Evolutionary conservation across 2,797 vertebrate species (phyloP), one percentile per base, ranked within the genome.

Genomic region (Channa striata): DNA sequence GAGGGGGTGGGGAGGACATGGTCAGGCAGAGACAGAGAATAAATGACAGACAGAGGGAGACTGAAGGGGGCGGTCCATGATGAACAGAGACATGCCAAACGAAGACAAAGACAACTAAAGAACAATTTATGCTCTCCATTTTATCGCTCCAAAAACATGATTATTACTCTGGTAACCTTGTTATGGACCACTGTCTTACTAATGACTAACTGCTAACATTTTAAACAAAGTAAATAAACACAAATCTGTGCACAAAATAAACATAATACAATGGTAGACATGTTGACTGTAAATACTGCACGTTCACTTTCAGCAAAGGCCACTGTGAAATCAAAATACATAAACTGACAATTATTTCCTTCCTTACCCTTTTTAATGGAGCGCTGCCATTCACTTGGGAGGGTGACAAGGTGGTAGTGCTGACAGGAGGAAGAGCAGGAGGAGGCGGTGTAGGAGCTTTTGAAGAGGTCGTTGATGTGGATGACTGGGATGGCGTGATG

Each of bases 321-420:
- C 4, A 69, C 16, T 51, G 16, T 21, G 60, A 7, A 63, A 71
- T 70, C 16, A 76, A 74, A 72, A 66, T 21, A 53, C 21, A 63
- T 19, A 44, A 50, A 77, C 16, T 40, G n/a, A 37, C 19, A 8
- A 19, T 11, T 13, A 20, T 59, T 3, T 61, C 2, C 2, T 8
- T 64, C 30, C 78, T 91, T 87, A 95, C 94, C 91, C 89, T 92
- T 92, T 95, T 95, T 68, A 87, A 68, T 63, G 82, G 72, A 74
- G 84, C 54, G 9, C 81, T 93, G 68, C 92, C 94, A 61, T 94
- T 94, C 57, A 94, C 86, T 78, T 92, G 87, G 61, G 87, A 83
- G 54, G 91, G 74, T 61, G 89, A 77, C 6, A 81, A 61, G 59
- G 78, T 79, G 42, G 76, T 78, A 36, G 86, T 72, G 84, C 77